A percentile compares a stretch with the other conserved stretches of the same genome.
These are phyloP conservation scores for Habroteleia sp. DNA, from an alignment of 2,888 invertebrate genomes.

Conservation along the genomic window DNA sequence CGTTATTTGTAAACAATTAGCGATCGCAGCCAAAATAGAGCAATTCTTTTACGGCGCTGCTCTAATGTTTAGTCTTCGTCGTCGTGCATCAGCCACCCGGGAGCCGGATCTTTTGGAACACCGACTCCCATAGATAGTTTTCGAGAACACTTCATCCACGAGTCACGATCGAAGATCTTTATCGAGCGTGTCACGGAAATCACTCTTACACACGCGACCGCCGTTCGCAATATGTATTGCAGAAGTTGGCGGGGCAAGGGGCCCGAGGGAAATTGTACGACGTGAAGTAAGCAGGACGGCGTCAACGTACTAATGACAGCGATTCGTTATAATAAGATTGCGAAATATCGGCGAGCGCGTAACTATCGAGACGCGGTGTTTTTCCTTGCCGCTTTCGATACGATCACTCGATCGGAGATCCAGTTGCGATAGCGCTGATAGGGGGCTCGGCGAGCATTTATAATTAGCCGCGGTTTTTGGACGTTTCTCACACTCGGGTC, in stretches of 20 bases:
- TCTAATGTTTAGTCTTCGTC: too few relatives aligned
- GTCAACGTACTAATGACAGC: slow-evolving; percentile 49
- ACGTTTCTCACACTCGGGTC: slow-evolving; percentile 53
- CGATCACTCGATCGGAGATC: slow-evolving; percentile 43
- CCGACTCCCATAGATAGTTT: neutral
- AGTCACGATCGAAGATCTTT: slow-evolving; percentile 31
- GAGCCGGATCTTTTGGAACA: too few relatives aligned
- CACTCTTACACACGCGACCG: slow-evolving; percentile 33
- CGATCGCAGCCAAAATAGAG: too few relatives aligned
- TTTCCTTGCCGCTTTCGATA: slow-evolving; percentile 19
- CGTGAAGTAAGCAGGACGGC: slow-evolving; percentile 18
- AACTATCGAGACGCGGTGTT: slow-evolving; percentile 40
- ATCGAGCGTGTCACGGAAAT: slow-evolving; percentile 37
- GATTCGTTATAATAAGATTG: slow-evolving; percentile 52
- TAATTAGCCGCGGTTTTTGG: slow-evolving; percentile 52
- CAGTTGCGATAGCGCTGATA: slow-evolving; percentile 36
- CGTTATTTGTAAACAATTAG: too few relatives aligned
- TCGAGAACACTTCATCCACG: neutral
- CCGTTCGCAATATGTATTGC: slow-evolving; percentile 15
- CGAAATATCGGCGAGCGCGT: slow-evolving; percentile 47
- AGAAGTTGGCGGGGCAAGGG: neutral
- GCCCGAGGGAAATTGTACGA: slow-evolving; percentile 10
- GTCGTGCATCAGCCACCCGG: too few relatives aligned
- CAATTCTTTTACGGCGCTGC: too few relatives aligned
- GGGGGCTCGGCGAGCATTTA: slow-evolving; percentile 36